These are phyloP conservation scores for Festucalex cinctus DNA, from an alignment of 2,113 vertebrate species.

Conservation along the genomic window DNA sequence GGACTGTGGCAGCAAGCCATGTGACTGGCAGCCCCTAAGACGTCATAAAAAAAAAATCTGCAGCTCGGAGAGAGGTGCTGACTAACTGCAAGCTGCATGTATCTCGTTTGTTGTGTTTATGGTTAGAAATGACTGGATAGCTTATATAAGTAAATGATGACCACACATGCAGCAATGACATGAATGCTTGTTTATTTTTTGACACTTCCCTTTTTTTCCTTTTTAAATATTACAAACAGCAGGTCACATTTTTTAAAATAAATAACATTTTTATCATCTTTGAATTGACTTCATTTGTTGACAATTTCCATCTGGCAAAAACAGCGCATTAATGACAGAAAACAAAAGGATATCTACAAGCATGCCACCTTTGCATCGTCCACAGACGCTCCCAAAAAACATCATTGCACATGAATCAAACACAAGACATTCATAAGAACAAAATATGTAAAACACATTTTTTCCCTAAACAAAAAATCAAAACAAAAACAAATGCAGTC, in stretches of 20 bases:
- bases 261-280: conserved; percentile 47
- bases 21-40: conserved; percentile 20
- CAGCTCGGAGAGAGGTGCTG: neutral
- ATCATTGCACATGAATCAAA: conserved; percentile 40
- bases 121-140: neutral
- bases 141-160: conserved; percentile 15
- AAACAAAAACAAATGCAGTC: conserved; percentile 32
- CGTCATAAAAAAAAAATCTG: neutral
- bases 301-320: conserved; percentile 21
- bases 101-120: conserved; percentile 7
- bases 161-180: neutral
- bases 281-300: conserved; percentile 41
- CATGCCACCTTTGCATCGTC: conserved; percentile 59
- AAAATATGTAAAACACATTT: conserved; percentile 8
- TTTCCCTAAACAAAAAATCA: neutral
- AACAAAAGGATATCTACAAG: conserved; percentile 37
- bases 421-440: conserved; percentile 30
- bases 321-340: conserved; percentile 27
- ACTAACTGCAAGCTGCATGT: neutral
- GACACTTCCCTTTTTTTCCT: conserved; percentile 16
- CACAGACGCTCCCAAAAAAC: conserved; percentile 23
- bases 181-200: conserved; percentile 1
- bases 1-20: conserved; percentile 27
- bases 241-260: conserved; percentile 53
- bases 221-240: conserved; percentile 51